Evolutionary conservation across 2,888 invertebrate species (phyloP).

Genomic region (Alitta virens): DNA sequence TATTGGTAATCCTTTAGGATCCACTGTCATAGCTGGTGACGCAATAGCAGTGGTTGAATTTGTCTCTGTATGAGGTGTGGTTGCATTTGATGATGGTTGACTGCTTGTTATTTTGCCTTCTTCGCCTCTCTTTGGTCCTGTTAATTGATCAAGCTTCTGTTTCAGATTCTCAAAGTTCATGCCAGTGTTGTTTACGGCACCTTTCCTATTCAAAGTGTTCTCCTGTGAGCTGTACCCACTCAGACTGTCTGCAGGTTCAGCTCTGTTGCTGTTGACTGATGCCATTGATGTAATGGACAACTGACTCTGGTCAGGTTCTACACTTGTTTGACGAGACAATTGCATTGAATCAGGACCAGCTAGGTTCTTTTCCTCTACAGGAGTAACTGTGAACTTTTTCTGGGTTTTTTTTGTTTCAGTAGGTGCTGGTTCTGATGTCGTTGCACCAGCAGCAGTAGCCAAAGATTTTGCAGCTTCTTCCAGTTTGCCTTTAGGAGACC

Average conservation of each 20-base stretch:
- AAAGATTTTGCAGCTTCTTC: neutral
- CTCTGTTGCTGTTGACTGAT: neutral
- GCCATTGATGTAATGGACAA: neutral
- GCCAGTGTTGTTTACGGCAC: conserved; percentile 9
- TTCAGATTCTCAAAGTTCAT: conserved; percentile 32
- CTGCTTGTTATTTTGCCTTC: neutral
- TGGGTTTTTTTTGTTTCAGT: neutral
- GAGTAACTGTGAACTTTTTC: conserved; percentile 14
- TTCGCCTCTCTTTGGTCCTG: neutral
- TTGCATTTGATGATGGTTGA: conserved; percentile 9
- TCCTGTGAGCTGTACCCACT: conserved; percentile 22
- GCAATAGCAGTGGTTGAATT: too few relatives aligned
- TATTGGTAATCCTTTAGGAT: too few relatives aligned
- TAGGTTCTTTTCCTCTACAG: conserved; percentile 10
- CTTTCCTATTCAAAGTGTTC: conserved; percentile 12
- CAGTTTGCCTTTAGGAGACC: neutral
- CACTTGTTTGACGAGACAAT: conserved; percentile 22
- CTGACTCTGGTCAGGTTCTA: conserved; percentile 20
- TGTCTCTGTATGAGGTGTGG: conserved; percentile 1
- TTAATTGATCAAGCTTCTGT: conserved; percentile 29
- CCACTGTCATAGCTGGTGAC: too few relatives aligned
- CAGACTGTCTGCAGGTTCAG: neutral
- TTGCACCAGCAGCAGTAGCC: neutral
- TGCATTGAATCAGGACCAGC: conserved; percentile 7
- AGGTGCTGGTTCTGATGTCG: neutral